Evolutionary conservation across 2,888 invertebrate genomes (phyloP).

Genomic region (Erebia ligea): DNA sequence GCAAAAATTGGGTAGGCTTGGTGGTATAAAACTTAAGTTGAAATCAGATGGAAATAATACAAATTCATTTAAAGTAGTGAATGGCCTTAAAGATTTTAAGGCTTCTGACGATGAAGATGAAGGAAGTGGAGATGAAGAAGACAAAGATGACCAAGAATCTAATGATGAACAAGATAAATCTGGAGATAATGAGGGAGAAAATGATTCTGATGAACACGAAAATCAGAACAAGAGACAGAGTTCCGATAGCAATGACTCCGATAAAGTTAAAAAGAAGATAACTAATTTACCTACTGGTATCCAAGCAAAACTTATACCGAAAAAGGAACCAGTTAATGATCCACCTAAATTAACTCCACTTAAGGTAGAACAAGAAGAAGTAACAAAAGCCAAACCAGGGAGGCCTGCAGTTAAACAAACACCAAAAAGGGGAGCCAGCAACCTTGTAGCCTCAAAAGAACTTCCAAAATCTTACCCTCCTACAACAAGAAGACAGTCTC

Average conservation of each 20-base stretch:
- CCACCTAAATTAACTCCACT: conserved; percentile 48
- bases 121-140: conserved; percentile 61
- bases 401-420: conserved; percentile 74
- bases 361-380: conserved; percentile 49
- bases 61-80: conserved; percentile 73
- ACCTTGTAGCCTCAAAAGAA: conserved; percentile 50
- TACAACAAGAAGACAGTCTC: conserved; percentile 41
- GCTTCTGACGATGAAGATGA: conserved; percentile 72
- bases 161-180: conserved; percentile 47
- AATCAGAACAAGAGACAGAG: conserved; percentile 45
- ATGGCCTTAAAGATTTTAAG: conserved; percentile 74
- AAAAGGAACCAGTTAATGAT: conserved; percentile 47
- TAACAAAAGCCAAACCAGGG: conserved; percentile 48
- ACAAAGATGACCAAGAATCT: conserved; percentile 56
- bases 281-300: conserved; percentile 52
- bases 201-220: conserved; percentile 48
- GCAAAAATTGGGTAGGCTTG: conserved; percentile 70
- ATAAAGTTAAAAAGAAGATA: conserved; percentile 44
- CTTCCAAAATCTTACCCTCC: conserved; percentile 42
- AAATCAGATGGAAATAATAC: conserved; percentile 72
- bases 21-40: conserved; percentile 75
- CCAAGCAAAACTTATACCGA: conserved; percentile 51
- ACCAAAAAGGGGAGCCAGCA: conserved; percentile 66
- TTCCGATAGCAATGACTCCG: conserved; percentile 56
- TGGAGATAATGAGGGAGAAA: conserved; percentile 52